Base-by-base conservation (phyloP, 2,888 invertebrate species). In the Xanthorhoe spadicearia region DNA sequence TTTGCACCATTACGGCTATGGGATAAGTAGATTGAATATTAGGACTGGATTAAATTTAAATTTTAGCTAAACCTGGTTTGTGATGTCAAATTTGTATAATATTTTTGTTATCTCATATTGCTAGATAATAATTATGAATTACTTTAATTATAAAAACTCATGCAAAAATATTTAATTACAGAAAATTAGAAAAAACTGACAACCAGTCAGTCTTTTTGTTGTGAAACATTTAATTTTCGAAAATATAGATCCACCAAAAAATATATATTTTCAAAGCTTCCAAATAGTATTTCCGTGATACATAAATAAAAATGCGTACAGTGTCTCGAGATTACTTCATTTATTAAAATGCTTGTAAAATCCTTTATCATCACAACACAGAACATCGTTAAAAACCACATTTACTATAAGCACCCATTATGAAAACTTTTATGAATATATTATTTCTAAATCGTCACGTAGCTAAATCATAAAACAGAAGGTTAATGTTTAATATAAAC, bases 401-500 rank as follows among this genome's bases (percentile, higher is more conserved):
- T 48, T 43, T 17, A 48, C 48, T 48, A 8, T 17, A 17, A 17
- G 48, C 15, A 48, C 48, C 15, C 23, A 38, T 43, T n/a, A 55
- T 55, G 23, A 61, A 55, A 52, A 9, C 15, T 57, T 57, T 35
- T 38, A 64, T 23, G 64, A 53, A 64, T 49, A 32, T 32, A 32
- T 32, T 32, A 59, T 64, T 58, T 18, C 38, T 53, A 75, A 80
- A 78, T 80, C 70, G 64, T 59, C 64, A 59, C 64, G 60, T 56
- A 64, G 13, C 67, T 60, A 68, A 64, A 68, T 54, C 64, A 79
- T 80, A 80, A 82, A 83, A 71, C 66, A 69, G 76, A 5, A 49
- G 50, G 53, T 62, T 82, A 81, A 77, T 78, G 78, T 71, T 68
- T 73, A 79, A 72, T 43, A 74, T 77, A 77, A 77, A 78, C 72